Evolutionary conservation across 2,113 vertebrate genomes (phyloP).

Genomic region (Gymnarchus niloticus): DNA sequence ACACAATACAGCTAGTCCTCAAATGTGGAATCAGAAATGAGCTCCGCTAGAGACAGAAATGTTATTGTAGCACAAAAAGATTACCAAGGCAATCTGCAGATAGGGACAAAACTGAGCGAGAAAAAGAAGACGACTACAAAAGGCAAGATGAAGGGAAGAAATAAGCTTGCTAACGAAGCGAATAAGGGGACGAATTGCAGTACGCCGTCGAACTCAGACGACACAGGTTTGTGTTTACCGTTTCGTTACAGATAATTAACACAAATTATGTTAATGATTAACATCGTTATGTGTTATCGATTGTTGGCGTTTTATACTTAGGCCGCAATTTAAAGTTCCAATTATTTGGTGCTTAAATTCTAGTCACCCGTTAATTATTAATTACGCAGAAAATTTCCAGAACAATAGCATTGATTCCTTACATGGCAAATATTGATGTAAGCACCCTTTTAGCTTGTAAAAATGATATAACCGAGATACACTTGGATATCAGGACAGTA

Average conservation of each 20-base stretch:
- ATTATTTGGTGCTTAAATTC: not conserved
- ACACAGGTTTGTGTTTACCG: conserved; percentile 26
- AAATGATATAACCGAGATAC: not conserved
- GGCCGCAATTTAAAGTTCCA: too few relatives aligned
- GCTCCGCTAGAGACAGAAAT: not conserved
- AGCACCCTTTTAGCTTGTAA: not conserved
- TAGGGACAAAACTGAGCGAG: not conserved
- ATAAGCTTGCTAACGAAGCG: not conserved
- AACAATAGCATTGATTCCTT: not conserved
- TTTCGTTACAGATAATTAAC: not conserved
- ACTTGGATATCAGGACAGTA: not conserved
- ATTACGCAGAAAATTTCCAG: not conserved
- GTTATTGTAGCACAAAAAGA: not conserved
- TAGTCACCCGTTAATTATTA: not conserved
- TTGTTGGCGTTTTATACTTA: too few relatives aligned
- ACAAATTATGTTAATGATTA: too few relatives aligned
- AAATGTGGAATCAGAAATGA: not conserved
- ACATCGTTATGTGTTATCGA: too few relatives aligned
- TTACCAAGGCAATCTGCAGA: not conserved
- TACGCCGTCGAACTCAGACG: conserved; percentile 29
- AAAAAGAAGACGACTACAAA: conserved; percentile 33
- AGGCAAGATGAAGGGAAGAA: conserved; percentile 23
- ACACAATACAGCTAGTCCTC: not conserved
- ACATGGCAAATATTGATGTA: not conserved
- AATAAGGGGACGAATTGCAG: conserved; percentile 27